These are phyloP conservation scores for Napeogenes sylphis DNA, from an alignment of 2,888 invertebrate species.

Conservation along the genomic window DNA sequence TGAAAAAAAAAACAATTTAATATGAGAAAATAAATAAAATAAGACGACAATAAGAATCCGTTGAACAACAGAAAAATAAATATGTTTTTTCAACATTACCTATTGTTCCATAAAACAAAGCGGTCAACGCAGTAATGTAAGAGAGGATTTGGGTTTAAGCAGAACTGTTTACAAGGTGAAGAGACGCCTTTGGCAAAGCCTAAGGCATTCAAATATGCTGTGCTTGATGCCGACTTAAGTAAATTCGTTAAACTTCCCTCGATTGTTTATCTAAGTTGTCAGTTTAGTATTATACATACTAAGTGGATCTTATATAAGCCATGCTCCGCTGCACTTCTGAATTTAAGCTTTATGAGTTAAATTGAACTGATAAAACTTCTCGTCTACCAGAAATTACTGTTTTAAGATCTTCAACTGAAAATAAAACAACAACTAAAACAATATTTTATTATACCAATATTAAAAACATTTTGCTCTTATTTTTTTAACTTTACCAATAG, in stretches of 20 bases:
- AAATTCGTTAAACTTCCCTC: constrained; percentile 19
- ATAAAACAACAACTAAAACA: too few relatives aligned
- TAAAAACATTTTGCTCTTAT: too few relatives aligned
- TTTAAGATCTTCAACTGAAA: too few relatives aligned
- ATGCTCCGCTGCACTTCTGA: too few relatives aligned
- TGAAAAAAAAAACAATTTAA: constrained; percentile 8
- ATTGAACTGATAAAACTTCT: too few relatives aligned
- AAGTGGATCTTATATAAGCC: not conserved
- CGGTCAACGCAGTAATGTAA: constrained; percentile 20
- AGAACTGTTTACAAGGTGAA: constrained; percentile 20
- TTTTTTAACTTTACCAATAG: too few relatives aligned
- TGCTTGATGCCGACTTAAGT: constrained; percentile 4
- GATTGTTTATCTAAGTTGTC: constrained; percentile 18
- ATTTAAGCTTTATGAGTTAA: too few relatives aligned
- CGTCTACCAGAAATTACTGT: too few relatives aligned
- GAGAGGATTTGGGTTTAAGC: constrained; percentile 8
- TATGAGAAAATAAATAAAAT: constrained; percentile 1
- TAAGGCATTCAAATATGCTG: constrained; percentile 12
- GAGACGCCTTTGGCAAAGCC: constrained; percentile 7
- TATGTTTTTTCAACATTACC: constrained; percentile 16
- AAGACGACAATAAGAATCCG: constrained; percentile 1
- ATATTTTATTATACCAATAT: too few relatives aligned
- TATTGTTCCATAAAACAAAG: constrained; percentile 26
- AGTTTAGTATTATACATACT: constrained; percentile 9
- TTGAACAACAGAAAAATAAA: not conserved